Evolutionary conservation across 2,797 vertebrate species (phyloP), one percentile per base, ranked within the genome.

Genomic region (Tapera naevia): DNA sequence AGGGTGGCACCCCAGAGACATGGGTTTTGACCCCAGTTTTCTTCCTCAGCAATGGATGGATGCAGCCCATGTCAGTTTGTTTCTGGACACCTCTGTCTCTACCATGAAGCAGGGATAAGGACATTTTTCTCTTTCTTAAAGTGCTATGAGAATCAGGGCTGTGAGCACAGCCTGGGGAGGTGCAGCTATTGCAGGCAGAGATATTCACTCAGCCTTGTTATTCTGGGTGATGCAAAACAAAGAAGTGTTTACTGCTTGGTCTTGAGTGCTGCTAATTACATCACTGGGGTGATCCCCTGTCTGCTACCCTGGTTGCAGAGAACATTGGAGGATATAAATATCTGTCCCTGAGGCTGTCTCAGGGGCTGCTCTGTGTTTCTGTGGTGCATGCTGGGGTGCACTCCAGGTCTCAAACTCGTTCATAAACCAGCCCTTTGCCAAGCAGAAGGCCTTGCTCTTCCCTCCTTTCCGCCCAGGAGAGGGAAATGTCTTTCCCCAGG

Each of bases 221-320:
- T 75, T 78, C 0, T 1, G 57, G 35, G 37, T 37, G 39, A 70
- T 54, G 17, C 0, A 0, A 83, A 84, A 80, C 1, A 33, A 90
- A 67, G 11, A 71, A 73, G 51, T 13, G 30, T 53, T 96, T 43
- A 8, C 41, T 84, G 81, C 86, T 73, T 93, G 80, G 41, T 81
- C 39, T 66, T 53, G 23, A 88, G 85, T 65, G 67, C 60, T 87
- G 39, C 73, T 95, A 93, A 73, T 89, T 84, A 30, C 56, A 64
- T 56, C 64, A 27, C 39, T 18, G 37, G 66, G n/a, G 33, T 28
- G 10, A 48, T 92, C 18, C 21, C 32, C 39, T 33, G 6, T 57
- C 60, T 76, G 56, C 88, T 82, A 50, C 60, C 60, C 41, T 85
- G 80, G 30, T 60, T 83, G 64, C 58, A 80, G 88, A 80, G 88